Evolutionary conservation across 1,140 invertebrate species (phyloP).

Genomic region (Plectrocnemia conspersa): DNA sequence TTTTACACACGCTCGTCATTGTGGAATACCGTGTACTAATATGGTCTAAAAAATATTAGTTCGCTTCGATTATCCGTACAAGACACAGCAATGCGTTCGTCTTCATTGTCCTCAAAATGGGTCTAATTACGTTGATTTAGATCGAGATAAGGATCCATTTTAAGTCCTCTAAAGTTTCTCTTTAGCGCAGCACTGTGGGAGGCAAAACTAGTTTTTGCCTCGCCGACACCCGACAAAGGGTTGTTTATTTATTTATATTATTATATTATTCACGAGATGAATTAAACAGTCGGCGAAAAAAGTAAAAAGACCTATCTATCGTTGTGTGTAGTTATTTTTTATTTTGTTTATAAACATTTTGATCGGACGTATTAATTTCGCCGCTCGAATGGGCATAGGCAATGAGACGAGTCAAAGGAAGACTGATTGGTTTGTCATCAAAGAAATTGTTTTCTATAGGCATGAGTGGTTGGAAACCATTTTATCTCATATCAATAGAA

Average conservation of each 20-base stretch:
- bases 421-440: slow-evolving; percentile 18
- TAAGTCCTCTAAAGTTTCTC: not conserved
- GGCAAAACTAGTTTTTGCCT: slow-evolving; percentile 20
- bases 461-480: no score
- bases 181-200: slow-evolving; percentile 12
- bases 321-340: slow-evolving; percentile 13
- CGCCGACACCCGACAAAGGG: slow-evolving; percentile 24
- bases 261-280: slow-evolving; percentile 11
- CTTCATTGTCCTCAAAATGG: no score
- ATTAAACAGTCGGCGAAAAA: slow-evolving; percentile 8
- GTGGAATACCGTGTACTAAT: no score
- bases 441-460: no score
- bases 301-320: slow-evolving; percentile 15
- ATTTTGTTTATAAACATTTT: slow-evolving; percentile 28
- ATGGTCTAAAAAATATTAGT: no score
- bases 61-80: no score
- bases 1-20: no score
- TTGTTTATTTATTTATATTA: slow-evolving; percentile 29
- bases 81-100: no score
- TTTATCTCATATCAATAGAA: no score
- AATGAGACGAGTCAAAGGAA: slow-evolving; percentile 14
- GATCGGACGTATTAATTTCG: slow-evolving; percentile 18
- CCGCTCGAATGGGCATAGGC: not conserved
- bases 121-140: slow-evolving; percentile 18
- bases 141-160: slow-evolving; percentile 6